These are phyloP conservation scores for Cerceris rybyensis DNA, from an alignment of 2,888 invertebrate species.

Conservation along the genomic window DNA sequence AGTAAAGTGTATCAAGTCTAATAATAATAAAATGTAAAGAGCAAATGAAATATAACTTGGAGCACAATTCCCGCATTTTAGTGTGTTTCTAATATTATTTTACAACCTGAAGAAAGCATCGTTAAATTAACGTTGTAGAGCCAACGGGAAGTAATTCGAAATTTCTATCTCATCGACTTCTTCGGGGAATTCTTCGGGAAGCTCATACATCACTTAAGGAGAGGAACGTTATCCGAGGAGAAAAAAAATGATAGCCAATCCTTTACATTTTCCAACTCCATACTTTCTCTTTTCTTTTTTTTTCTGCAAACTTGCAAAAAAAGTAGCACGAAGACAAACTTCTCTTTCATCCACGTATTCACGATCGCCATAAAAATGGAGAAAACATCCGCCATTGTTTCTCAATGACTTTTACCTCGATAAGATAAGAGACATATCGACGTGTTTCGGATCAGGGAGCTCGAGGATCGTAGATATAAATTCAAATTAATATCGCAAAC, in stretches of 20 bases:
- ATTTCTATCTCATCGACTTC: conserved; percentile 58
- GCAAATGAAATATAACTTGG: too few relatives aligned
- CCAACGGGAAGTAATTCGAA: conserved; percentile 10
- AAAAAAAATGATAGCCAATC: conserved; percentile 57
- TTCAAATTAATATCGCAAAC: conserved; percentile 75
- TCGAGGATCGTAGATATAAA: conserved; percentile 67
- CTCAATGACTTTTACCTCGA: not conserved
- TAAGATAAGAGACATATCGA: conserved; percentile 11
- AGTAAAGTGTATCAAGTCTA: too few relatives aligned
- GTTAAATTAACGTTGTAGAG: too few relatives aligned
- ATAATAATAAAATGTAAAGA: too few relatives aligned
- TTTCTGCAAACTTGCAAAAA: not conserved
- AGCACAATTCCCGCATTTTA: too few relatives aligned
- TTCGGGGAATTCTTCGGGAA: conserved; percentile 48
- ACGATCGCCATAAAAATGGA: not conserved
- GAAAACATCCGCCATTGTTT: conserved; percentile 31
- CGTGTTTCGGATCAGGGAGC: not conserved
- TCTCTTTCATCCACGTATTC: conserved; percentile 12
- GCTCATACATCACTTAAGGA: conserved; percentile 51
- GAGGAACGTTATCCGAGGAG: conserved; percentile 8
- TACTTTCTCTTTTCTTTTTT: conserved; percentile 2
- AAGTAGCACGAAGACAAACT: not conserved
- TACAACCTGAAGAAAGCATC: too few relatives aligned
- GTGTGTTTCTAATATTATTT: too few relatives aligned
- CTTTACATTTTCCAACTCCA: conserved; percentile 37